phyloP scores from a whole-genome alignment of 2,113 vertebrate genomes.

The Bathybates hornii region DNA sequence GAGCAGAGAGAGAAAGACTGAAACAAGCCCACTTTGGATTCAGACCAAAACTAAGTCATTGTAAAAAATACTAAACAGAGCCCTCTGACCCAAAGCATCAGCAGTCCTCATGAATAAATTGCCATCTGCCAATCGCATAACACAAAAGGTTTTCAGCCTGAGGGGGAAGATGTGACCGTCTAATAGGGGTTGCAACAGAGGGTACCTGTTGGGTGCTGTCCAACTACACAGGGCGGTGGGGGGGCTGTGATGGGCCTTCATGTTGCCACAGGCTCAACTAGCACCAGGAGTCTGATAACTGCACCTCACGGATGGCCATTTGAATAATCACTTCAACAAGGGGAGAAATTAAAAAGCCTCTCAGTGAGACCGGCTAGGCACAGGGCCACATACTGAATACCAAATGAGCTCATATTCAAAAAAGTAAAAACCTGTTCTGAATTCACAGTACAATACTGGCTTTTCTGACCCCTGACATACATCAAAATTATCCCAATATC shows the following conservation, averaged over 20 bases:
- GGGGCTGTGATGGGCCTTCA: slow-evolving; percentile 45
- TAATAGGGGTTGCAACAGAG: slow-evolving; percentile 56
- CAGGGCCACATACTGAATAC: slow-evolving; percentile 59
- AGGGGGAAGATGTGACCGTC: slow-evolving; percentile 40
- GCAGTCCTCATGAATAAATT: slow-evolving; percentile 38
- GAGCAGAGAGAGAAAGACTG: neutral
- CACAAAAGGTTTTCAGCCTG: slow-evolving; percentile 44
- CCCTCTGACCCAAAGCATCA: slow-evolving; percentile 33
- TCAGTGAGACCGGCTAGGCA: slow-evolving; percentile 63
- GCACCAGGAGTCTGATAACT: slow-evolving; percentile 71
- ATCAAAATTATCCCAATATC: slow-evolving; percentile 2
- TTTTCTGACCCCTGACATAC: slow-evolving; percentile 24
- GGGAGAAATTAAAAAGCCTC: slow-evolving; percentile 71
- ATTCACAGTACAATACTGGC: neutral
- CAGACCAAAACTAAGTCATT: slow-evolving; percentile 22
- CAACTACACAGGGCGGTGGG: slow-evolving; percentile 18
- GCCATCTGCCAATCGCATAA: slow-evolving; percentile 41
- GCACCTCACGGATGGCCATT: slow-evolving; percentile 70
- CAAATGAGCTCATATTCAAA: slow-evolving; percentile 57
- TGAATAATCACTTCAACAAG: slow-evolving; percentile 77
- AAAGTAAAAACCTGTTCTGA: slow-evolving; percentile 25
- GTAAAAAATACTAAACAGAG: slow-evolving; percentile 18
- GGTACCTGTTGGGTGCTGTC: slow-evolving; percentile 62
- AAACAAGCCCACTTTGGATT: slow-evolving; percentile 14
- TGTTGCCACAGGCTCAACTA: slow-evolving; percentile 66